Conservation (phyloP, 2,797 vertebrate genomes). For the Zenarchopterus dispar region DNA sequence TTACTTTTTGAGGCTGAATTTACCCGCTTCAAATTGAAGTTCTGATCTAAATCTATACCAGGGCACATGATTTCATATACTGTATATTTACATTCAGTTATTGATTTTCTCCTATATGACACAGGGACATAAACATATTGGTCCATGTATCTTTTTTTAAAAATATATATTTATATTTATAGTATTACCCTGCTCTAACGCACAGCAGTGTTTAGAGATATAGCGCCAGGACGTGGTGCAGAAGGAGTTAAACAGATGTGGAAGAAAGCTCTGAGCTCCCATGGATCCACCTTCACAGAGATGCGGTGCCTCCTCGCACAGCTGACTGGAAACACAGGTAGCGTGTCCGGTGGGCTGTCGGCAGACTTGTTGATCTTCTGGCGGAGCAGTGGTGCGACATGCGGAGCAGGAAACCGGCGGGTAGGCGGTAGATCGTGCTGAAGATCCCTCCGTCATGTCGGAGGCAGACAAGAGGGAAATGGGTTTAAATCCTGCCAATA, state of each 20-base stretch:
- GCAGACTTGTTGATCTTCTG: conserved; percentile 83
- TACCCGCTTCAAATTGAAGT: no score
- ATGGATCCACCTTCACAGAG: conserved; percentile 60
- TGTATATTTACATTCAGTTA: no score
- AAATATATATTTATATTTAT: no score
- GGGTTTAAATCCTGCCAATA: conserved; percentile 69
- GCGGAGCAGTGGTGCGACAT: conserved; percentile 37
- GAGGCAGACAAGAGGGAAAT: conserved; percentile 71
- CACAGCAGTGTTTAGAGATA: background rate
- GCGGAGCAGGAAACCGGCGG: conserved; percentile 36
- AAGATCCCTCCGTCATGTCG: conserved; percentile 67
- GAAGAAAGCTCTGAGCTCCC: conserved; percentile 44
- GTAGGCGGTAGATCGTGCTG: conserved; percentile 42
- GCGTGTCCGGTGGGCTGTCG: conserved; percentile 53
- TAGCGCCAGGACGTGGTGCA: conserved; percentile 35
- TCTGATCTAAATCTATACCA: no score
- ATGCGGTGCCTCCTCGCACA: conserved; percentile 67
- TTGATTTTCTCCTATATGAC: no score
- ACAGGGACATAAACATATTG: no score
- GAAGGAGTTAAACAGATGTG: conserved; percentile 68
- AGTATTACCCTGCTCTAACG: background rate
- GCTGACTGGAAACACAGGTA: conserved; percentile 71
- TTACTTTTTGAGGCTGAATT: no score
- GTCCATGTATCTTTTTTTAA: no score
- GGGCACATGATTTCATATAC: no score